Evolutionary conservation across 2,113 vertebrate genomes (phyloP), one percentile per base, ranked within the genome.

Genomic region (Syngnathus scovelli): DNA sequence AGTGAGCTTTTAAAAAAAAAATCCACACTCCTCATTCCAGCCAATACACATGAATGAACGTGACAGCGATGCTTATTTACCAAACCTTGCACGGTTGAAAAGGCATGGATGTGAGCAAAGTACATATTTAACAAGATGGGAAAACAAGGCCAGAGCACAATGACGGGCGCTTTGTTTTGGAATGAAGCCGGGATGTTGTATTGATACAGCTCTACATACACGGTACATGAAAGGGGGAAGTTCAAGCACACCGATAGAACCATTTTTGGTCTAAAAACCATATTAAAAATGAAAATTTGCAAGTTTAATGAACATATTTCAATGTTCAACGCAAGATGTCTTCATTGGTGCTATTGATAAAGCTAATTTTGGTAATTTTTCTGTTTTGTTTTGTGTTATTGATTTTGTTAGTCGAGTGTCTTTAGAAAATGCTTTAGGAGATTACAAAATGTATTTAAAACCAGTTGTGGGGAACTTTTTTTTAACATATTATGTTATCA

Each of bases 31-130:
- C 56, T 80, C 49, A 18, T 44, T 67, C 18, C 62, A 61, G 60
- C 61, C 68, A 6, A 72, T n/a, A 56, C 37, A 56, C 58, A 69
- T 55, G 38, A 87, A 87, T 83, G 78, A 77, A 76, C 83, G 61
- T 66, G 66, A 71, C 58, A 76, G 74, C 69, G 38, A 55, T 64
- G 72, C 76, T 76, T 82, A 77, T 87, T 87, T 83, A 79, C 78
- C 72, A 74, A 67, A 79, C 71, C 61, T 64, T n/a, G 44, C 60
- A 85, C 66, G 67, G 74, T 68, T 84, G 77, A 73, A 73, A 78
- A 73, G 61, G 48, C 55, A 23, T 54, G 70, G 54, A 18, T 67
- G 43, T 61, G 74, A 36, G 71, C 46, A 67, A 78, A 79, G 54
- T 49, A 60, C 64, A 72, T 51, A 60, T 75, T 27, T 58, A 76